Base-by-base conservation (phyloP, 2,113 vertebrate genomes). In the Cacatua alba region DNA sequence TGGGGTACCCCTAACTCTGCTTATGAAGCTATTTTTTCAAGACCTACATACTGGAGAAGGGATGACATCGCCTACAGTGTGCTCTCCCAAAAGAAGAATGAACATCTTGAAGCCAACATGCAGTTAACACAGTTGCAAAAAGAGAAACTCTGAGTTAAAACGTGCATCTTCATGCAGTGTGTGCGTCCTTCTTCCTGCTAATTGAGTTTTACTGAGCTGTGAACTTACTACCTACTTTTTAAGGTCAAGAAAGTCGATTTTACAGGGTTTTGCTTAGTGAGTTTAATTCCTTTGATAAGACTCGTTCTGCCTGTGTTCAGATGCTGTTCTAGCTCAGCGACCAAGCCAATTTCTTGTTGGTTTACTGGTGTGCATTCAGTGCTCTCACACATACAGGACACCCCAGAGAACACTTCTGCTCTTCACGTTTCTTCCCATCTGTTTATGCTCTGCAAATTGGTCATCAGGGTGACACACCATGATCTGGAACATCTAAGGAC, bases 171-270 rank as follows among this genome's bases (percentile, higher is more conserved):
- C 84, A 76, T 67, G 64, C 18, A 82, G 48, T 2, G 10, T 15
- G 19, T 4, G 39, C 48, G 10, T 37, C 35, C 55, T 74, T 55
- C 67, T 71, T 67, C 63, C 57, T 67, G 15, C 75, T 86, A 77
- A 91, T 24, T 59, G 84, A 20, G 2, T 74, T 81, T 78, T 35
- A 88, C 69, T 68, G 55, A 88, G 85, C 82, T 88, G 71, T 60
- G 65, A 83, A 86, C 76, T 72, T 49, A 39, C 31, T 57, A 63
- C 55, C 72, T 81, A 29, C 37, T 80, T 94, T 80, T 78, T 35
- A 86, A 95, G 76, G 82, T 82, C 82, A 94, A 86, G 41, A 86
- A 95, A 96, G 57, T 80, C 86, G 62, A 52, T 96, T 94, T 96
- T 86, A 87, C 87, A 86, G 69, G 71, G 28, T 25, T 91, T 93